Conservation (phyloP, 2,797 vertebrate species). For the Takifugu ocellatus region DNA sequence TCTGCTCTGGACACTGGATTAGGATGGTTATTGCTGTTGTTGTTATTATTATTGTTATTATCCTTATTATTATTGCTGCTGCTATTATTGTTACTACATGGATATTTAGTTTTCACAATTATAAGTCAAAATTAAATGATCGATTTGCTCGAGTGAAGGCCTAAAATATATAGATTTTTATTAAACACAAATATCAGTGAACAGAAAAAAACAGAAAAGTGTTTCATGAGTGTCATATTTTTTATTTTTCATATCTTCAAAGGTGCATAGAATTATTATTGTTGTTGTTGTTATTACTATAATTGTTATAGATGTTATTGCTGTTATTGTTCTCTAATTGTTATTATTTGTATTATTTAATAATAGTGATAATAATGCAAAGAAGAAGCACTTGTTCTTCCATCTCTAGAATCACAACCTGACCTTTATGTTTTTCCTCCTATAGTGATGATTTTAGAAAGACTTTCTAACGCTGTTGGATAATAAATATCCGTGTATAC, state of each 20-base stretch:
- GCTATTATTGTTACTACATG: not conserved
- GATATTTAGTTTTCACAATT: not conserved
- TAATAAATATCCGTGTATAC: constrained; percentile 29
- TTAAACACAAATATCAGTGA: too few species aligned
- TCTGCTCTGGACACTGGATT: too few species aligned
- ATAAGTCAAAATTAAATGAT: not conserved
- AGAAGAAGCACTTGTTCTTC: not conserved
- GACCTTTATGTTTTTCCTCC: not conserved
- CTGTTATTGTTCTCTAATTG: too few species aligned
- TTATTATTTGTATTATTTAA: not conserved
- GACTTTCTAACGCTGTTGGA: constrained; percentile 24
- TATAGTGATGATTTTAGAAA: constrained; percentile 44
- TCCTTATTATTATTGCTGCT: not conserved
- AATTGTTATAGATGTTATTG: too few species aligned
- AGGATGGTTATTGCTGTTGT: not conserved
- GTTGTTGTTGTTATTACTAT: too few species aligned
- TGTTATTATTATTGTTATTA: not conserved
- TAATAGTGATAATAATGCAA: not conserved
- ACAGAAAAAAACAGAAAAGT: too few species aligned
- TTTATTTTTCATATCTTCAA: too few species aligned
- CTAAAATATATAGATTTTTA: too few species aligned
- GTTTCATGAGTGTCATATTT: too few species aligned
- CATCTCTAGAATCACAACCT: not conserved
- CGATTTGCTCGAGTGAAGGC: not conserved
- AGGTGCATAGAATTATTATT: too few species aligned